Percentiles rank a stretch among this genome's conserved stretches.
Conservation (phyloP, 2,888 invertebrate genomes). For the Diarsia mendica region DNA sequence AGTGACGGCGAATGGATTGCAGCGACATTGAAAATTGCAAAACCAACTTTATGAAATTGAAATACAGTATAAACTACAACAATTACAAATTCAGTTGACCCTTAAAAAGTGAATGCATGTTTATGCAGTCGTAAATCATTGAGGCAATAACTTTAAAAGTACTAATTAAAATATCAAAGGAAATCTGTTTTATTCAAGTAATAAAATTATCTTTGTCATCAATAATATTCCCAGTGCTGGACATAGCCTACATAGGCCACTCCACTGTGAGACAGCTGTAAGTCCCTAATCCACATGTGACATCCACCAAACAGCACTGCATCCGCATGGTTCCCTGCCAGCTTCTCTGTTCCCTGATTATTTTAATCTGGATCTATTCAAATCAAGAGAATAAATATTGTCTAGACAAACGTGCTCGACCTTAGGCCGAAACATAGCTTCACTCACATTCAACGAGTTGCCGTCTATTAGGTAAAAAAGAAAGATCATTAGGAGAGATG, state of each 20-base stretch:
- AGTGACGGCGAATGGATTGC: constrained; percentile 5
- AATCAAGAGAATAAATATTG: background rate
- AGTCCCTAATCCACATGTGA: background rate
- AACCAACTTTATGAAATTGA: background rate
- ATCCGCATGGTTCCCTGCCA: background rate
- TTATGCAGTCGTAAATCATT: constrained; percentile 22
- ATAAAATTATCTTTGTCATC: background rate
- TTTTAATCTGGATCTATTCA: background rate
- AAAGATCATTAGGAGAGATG: too few relatives aligned
- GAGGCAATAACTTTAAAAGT: background rate
- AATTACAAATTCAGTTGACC: background rate
- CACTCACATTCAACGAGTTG: background rate
- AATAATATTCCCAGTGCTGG: background rate
- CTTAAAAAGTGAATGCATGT: constrained; percentile 9
- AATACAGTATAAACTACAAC: constrained; percentile 8
- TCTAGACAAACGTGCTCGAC: background rate
- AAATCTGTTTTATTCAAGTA: background rate
- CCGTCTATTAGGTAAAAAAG: background rate
- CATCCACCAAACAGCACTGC: background rate
- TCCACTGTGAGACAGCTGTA: background rate
- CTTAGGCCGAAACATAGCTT: background rate
- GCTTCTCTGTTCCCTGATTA: background rate
- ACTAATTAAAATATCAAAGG: constrained; percentile 5
- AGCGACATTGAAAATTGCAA: constrained; percentile 4
- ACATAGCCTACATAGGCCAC: too few relatives aligned